Conservation (phyloP, 2,113 vertebrate species). For the rat (Rattus norvegicus) region GRCr8 NC_086026.1:93014001-93014500, state of each 20-base stretch:
- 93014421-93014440: slow-evolving; percentile 41
- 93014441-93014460: not conserved
- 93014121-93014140: not conserved
- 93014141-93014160: slow-evolving; percentile 20
- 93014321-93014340: slow-evolving; percentile 36
- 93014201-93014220: slow-evolving; percentile 15
- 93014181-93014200: slow-evolving; percentile 22
- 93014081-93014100: not conserved
- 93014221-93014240: not conserved
- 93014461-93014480: not conserved
- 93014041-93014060: not conserved
- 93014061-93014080: not conserved
- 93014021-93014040: not conserved
- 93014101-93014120: not conserved
- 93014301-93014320: slow-evolving; percentile 47
- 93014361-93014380: not conserved
- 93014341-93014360: slow-evolving; percentile 6
- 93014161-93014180: slow-evolving; percentile 45
- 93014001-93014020: not conserved
- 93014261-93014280: slow-evolving; percentile 50
- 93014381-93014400: not conserved
- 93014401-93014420: not conserved
- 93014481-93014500: not conserved
- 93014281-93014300: not conserved
- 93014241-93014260: slow-evolving; percentile 45